Base-by-base conservation (phyloP, 2,797 vertebrate species). In the Acanthurus tractus region DNA sequence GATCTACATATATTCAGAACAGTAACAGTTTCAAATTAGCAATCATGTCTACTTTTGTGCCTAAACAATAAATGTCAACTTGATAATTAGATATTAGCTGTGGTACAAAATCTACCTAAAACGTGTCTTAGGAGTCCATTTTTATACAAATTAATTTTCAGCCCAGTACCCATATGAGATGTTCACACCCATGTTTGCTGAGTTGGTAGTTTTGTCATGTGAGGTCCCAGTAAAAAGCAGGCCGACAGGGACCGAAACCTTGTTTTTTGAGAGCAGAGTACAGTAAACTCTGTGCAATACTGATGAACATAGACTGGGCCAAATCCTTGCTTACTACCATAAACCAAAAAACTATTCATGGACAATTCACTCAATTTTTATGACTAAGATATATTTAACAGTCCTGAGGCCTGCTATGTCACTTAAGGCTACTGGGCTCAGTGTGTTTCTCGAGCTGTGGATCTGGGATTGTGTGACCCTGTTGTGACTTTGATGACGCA, bases 11-110 rank as follows among this genome's bases (percentile, higher is more conserved):
- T 93, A 92, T 93, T 88, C 94, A 96, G 94, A 97, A 97, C 95
- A 94, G 96, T 96, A 97, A 99, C 96, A 96, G 95, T 96, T 97
- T 96, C 93, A 93, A 97, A 95, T 95, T 61, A 95, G 90, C 93
- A 93, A 97, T 96, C 92, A 95, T 95, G 95, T 96, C 92, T 95
- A 92, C 93, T 93, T 92, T 95, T 93, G 92, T 92, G 95, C 92
- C 95, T 95, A 96, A 96, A 95, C 95, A 95, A 95, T 94, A 84
- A 76, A 78, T 69, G 72, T 82, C 70, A 84, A 92, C 93, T 92
- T 92, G 89, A 96, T 95, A 94, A 96, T 96, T 96, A 78, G 53
- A 96, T 29, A 29, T 29, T 95, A 96, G 96, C 92, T 94, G 95
- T 95, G 95, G 96, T 95, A 96, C 94, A 96, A 96, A 95, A 95